A percentile compares a stretch with the other conserved stretches of the same genome.
Conservation (phyloP, 2,797 vertebrate genomes). For the Manis crassicaudata region DNA sequence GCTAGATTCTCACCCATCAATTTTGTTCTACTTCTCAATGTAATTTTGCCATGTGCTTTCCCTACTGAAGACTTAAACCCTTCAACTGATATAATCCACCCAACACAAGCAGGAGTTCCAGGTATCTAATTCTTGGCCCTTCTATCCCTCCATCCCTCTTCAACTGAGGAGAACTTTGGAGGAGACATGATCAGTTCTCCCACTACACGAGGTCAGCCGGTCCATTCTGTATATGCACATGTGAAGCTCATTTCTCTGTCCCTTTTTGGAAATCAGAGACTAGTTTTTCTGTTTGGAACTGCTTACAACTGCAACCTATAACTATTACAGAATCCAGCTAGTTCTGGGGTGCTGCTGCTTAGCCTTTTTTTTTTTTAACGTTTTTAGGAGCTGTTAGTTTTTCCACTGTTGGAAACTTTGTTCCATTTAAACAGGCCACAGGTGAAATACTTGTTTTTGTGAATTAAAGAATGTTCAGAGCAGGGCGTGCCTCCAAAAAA, state of each 20-base stretch:
- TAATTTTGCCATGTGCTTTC: background rate
- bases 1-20: background rate
- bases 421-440: constrained; percentile 42
- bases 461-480: constrained; percentile 58
- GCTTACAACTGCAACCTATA: background rate
- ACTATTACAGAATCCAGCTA: background rate
- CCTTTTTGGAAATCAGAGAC: constrained; percentile 5
- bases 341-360: background rate
- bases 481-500: constrained; percentile 64
- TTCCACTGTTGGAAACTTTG: constrained; percentile 33
- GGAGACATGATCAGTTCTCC: background rate
- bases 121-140: background rate
- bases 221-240: background rate
- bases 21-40: background rate
- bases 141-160: background rate
- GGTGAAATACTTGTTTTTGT: constrained; percentile 70
- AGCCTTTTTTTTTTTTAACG: background rate
- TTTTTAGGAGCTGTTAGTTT: constrained; percentile 43
- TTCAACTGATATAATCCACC: background rate
- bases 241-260: background rate
- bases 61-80: background rate
- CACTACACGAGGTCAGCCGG: background rate
- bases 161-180: background rate
- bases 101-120: background rate
- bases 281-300: background rate